These are phyloP conservation scores for Anastrepha obliqua DNA, from an alignment of 1,140 invertebrate species.

Conservation along the genomic window DNA sequence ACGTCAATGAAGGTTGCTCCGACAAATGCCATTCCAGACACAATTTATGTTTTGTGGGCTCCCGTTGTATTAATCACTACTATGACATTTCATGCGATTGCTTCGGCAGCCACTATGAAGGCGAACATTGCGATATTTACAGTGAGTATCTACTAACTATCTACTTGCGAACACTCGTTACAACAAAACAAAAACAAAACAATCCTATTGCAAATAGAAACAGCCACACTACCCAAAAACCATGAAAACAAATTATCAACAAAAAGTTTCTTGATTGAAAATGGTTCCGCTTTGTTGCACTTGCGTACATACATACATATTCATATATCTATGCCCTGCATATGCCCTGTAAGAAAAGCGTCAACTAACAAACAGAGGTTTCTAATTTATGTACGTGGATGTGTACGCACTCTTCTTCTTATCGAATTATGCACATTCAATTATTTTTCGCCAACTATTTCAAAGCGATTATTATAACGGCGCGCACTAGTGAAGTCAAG, in stretches of 20 bases:
- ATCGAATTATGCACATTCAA: too few species aligned
- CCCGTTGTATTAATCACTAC: conserved; percentile 91
- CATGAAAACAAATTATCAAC: conserved; percentile 4
- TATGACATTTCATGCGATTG: conserved; percentile 90
- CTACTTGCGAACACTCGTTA: too few species aligned
- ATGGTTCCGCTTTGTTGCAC: neutral
- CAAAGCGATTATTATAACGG: too few species aligned
- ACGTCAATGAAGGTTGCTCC: conserved; percentile 88
- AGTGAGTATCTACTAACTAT: conserved; percentile 79
- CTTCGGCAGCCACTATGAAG: conserved; percentile 93
- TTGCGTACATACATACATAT: neutral
- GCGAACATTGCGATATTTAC: conserved; percentile 91
- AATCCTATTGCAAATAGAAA: neutral
- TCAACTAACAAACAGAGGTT: too few species aligned
- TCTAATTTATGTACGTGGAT: too few species aligned
- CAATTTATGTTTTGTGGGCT: conserved; percentile 89
- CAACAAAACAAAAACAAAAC: neutral
- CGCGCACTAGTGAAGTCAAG: too few species aligned
- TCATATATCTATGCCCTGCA: too few species aligned
- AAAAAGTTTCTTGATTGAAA: conserved; percentile 7
- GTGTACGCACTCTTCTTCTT: too few species aligned
- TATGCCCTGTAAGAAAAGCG: too few species aligned
- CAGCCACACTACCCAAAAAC: neutral
- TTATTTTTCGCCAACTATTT: too few species aligned
- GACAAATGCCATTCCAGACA: conserved; percentile 86